Percentiles rank a stretch among this genome's conserved stretches.
Conservation (phyloP, 2,797 vertebrate species). For the Acipenser oxyrinchus region DNA sequence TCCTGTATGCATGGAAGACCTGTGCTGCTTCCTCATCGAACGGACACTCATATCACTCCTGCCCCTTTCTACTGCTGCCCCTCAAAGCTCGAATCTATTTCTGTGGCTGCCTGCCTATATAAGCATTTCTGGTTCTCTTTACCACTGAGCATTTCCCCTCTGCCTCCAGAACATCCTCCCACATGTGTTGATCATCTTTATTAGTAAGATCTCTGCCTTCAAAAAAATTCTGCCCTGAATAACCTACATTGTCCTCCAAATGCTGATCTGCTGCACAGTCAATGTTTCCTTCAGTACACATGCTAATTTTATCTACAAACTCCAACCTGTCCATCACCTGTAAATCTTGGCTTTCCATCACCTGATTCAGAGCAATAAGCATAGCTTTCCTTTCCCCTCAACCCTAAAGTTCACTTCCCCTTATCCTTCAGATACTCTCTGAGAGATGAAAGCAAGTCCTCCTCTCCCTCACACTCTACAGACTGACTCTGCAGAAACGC, state of each 20-base stretch:
- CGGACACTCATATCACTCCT: constrained; percentile 28
- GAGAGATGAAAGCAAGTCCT: constrained; percentile 85
- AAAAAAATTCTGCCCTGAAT: constrained; percentile 70
- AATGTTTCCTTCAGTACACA: constrained; percentile 42
- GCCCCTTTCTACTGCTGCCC: constrained; percentile 44
- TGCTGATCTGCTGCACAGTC: constrained; percentile 54
- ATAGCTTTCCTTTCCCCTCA: constrained; percentile 56
- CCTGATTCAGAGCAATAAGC: constrained; percentile 44
- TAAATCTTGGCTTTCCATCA: constrained; percentile 47
- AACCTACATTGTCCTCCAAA: constrained; percentile 43
- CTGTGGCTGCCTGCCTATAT: constrained; percentile 61
- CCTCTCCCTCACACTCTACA: constrained; percentile 76
- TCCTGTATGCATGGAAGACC: constrained; percentile 55
- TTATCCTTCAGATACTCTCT: constrained; percentile 83
- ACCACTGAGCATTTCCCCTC: constrained; percentile 35
- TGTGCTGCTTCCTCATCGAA: constrained; percentile 48
- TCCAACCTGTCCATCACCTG: constrained; percentile 48
- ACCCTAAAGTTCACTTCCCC: constrained; percentile 57
- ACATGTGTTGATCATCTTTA: constrained; percentile 41
- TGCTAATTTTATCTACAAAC: constrained; percentile 50
- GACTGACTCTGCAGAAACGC: constrained; percentile 65
- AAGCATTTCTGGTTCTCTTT: constrained; percentile 50
- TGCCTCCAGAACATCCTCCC: constrained; percentile 32
- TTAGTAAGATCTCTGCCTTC: constrained; percentile 53
- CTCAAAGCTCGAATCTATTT: constrained; percentile 55